Conservation (phyloP, 2,797 vertebrate genomes). For the Ceryle rudis region DNA sequence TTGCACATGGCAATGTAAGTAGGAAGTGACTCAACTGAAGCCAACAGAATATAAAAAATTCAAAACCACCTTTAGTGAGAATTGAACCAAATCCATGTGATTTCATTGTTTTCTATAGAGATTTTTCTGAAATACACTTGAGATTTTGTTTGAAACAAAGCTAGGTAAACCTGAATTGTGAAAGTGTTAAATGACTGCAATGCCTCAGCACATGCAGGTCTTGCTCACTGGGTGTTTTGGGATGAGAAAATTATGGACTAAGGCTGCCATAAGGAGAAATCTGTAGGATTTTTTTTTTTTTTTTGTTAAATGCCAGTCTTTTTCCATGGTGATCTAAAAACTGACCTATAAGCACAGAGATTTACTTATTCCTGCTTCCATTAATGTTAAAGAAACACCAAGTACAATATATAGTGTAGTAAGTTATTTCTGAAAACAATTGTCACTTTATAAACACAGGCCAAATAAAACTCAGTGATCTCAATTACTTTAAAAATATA, state of each 20-base stretch:
- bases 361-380: not conserved
- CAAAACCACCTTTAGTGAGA: not conserved
- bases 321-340: not conserved
- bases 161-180: not conserved
- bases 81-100: not conserved
- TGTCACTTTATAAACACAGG: not conserved
- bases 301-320: not conserved
- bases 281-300: not conserved
- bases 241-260: not conserved
- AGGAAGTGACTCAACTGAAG: not conserved
- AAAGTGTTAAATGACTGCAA: not conserved
- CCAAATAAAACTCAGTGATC: not conserved
- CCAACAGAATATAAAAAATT: not conserved
- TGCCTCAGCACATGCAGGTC: not conserved
- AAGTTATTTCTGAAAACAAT: not conserved
- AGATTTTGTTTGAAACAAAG: not conserved
- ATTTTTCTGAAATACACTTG: not conserved
- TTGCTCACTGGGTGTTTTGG: not conserved
- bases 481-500: not conserved
- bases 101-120: not conserved
- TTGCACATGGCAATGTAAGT: not conserved
- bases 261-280: not conserved
- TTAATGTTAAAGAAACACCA: not conserved
- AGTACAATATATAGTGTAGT: not conserved
- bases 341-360: not conserved